Percentiles rank a stretch among this genome's conserved stretches.
Evolutionary conservation across 2,797 vertebrate species (phyloP).

Genomic region (Siniperca scherzeri): DNA sequence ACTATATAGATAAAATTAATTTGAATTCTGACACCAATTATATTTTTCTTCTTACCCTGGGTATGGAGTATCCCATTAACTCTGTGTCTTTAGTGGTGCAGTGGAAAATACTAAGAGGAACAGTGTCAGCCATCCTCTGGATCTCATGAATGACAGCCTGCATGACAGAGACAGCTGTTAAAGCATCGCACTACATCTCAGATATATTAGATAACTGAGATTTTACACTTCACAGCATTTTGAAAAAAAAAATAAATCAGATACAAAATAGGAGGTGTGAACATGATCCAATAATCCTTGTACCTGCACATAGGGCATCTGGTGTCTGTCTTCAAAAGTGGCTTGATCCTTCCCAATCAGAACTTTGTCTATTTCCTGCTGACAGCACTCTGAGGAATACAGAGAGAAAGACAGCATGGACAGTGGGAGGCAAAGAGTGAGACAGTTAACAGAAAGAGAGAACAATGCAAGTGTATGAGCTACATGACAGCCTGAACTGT

Average conservation of each 20-base stretch:
- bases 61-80: conserved; percentile 80
- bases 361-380: conserved; percentile 75
- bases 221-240: too few relatives aligned
- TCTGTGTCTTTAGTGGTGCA: conserved; percentile 74
- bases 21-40: not conserved
- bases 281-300: too few relatives aligned
- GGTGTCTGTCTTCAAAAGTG: conserved; percentile 65
- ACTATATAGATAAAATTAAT: too few relatives aligned
- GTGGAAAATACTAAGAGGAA: conserved; percentile 78
- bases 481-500: not conserved
- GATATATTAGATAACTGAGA: not conserved
- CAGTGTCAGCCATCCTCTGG: conserved; percentile 67
- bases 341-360: conserved; percentile 63
- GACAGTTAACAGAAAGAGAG: not conserved
- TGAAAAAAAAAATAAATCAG: not conserved
- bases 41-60: conserved; percentile 62
- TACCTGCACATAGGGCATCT: conserved; percentile 72
- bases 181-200: not conserved
- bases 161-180: conserved; percentile 17
- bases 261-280: not conserved
- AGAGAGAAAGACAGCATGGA: not conserved
- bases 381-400: conserved; percentile 58
- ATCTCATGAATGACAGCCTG: conserved; percentile 79
- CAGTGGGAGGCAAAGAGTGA: not conserved
- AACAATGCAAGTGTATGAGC: not conserved